Conservation (phyloP, 1,140 invertebrate species). For the Drosophila suzukii region DNA sequence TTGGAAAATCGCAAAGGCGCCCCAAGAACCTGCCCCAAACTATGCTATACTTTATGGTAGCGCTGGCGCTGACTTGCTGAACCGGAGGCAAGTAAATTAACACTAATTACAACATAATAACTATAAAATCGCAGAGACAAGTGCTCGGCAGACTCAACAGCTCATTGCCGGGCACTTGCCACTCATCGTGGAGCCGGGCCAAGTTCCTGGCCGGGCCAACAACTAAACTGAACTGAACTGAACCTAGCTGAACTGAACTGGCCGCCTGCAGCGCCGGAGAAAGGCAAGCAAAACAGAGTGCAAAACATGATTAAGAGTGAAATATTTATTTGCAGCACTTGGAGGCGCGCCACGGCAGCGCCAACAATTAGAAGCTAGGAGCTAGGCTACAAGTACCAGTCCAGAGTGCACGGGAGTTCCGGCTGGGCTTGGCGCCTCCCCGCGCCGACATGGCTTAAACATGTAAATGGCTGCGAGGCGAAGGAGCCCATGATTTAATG, state of each 20-base stretch:
- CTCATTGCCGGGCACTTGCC: slow-evolving; percentile 69
- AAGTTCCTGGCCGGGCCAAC: slow-evolving; percentile 33
- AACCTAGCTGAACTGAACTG: slow-evolving; percentile 6
- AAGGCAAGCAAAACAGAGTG: slow-evolving; percentile 63
- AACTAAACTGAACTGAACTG: background rate
- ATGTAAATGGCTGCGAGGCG: slow-evolving; percentile 65
- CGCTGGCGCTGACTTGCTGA: slow-evolving; percentile 27
- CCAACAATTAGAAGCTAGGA: slow-evolving; percentile 71
- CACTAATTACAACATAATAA: slow-evolving; percentile 79
- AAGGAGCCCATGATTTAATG: slow-evolving; percentile 65
- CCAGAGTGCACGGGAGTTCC: slow-evolving; percentile 1
- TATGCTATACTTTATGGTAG: slow-evolving; percentile 48
- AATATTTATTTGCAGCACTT: slow-evolving; percentile 81
- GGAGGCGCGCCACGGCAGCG: slow-evolving; percentile 69
- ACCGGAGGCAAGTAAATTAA: slow-evolving; percentile 65
- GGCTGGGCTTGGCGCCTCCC: background rate
- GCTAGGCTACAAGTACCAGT: slow-evolving; percentile 52
- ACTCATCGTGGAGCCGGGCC: slow-evolving; percentile 59
- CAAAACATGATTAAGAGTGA: slow-evolving; percentile 81
- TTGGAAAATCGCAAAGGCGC: background rate
- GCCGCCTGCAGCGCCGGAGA: slow-evolving; percentile 46
- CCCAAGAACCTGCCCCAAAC: slow-evolving; percentile 20
- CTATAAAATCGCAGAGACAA: slow-evolving; percentile 76
- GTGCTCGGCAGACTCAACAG: slow-evolving; percentile 67
- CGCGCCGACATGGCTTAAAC: slow-evolving; percentile 66